Evolutionary conservation across 2,113 vertebrate genomes (phyloP).

Genomic region (Peucedramus taeniatus): DNA sequence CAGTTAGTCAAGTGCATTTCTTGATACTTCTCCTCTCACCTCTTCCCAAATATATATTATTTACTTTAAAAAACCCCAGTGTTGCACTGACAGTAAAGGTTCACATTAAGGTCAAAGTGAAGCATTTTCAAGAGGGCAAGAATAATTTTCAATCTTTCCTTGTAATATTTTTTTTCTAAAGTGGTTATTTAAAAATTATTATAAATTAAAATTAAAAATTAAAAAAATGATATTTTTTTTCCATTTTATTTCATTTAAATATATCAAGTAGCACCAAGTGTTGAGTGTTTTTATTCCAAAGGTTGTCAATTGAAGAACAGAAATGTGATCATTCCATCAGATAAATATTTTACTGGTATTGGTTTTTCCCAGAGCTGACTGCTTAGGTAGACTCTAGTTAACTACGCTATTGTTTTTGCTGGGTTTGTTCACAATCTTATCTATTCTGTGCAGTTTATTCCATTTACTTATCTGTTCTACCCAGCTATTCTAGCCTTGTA

Average conservation of each 20-base stretch:
- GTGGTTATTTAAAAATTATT: neutral
- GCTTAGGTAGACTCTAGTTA: neutral
- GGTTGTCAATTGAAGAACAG: neutral
- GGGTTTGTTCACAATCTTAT: neutral
- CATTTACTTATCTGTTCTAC: neutral
- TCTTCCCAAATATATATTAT: neutral
- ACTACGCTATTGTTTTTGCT: neutral
- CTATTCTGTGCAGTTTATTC: neutral
- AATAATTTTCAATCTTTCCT: neutral
- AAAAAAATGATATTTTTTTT: too few species aligned
- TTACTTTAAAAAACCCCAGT: neutral
- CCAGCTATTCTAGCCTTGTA: neutral
- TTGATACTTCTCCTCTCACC: neutral
- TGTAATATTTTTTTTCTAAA: neutral
- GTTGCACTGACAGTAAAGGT: neutral
- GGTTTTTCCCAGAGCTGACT: neutral
- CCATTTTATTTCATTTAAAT: neutral
- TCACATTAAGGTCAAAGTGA: neutral
- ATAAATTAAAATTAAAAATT: neutral
- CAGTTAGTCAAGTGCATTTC: neutral
- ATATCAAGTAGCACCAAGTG: rapidly evolving
- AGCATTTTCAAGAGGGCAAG: neutral
- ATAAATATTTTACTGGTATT: neutral
- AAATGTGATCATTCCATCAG: neutral
- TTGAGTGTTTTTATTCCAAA: neutral